Evolutionary conservation across 2,888 invertebrate genomes (phyloP).

Genomic region (Mesorhabditis belari): DNA sequence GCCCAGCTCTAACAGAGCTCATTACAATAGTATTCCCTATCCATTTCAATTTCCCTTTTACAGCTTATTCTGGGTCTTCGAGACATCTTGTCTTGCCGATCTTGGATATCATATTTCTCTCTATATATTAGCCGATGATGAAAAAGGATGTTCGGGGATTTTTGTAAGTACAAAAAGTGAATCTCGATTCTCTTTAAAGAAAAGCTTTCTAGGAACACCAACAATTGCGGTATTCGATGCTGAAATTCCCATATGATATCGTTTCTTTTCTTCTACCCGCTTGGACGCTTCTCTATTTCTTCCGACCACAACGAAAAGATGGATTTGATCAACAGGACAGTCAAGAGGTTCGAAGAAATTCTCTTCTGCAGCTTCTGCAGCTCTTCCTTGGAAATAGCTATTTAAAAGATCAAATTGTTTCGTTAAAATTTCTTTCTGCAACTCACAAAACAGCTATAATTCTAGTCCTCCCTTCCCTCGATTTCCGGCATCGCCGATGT

Average conservation of each 20-base stretch:
- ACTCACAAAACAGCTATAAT: background rate
- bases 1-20: too few species aligned
- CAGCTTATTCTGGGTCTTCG: slow-evolving; percentile 27
- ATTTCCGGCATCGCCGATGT: slow-evolving; percentile 19
- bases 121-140: slow-evolving; percentile 27
- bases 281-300: slow-evolving; percentile 38
- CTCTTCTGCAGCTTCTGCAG: background rate
- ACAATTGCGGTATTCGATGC: slow-evolving; percentile 24
- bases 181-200: background rate
- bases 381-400: background rate
- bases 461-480: background rate
- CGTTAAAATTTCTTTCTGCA: too few species aligned
- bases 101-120: slow-evolving; percentile 30
- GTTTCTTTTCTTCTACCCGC: slow-evolving; percentile 32
- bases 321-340: slow-evolving; percentile 9
- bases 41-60: background rate
- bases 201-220: slow-evolving; percentile 27
- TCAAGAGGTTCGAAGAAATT: background rate
- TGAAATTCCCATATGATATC: slow-evolving; percentile 34
- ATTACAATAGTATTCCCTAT: background rate
- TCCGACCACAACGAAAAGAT: slow-evolving; percentile 17
- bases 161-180: slow-evolving; percentile 27
- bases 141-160: slow-evolving; percentile 30
- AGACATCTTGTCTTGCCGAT: slow-evolving; percentile 28
- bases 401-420: too few species aligned